phyloP scores from a whole-genome alignment of 2,113 vertebrate genomes.

The Oncorhynchus kisutch region DNA sequence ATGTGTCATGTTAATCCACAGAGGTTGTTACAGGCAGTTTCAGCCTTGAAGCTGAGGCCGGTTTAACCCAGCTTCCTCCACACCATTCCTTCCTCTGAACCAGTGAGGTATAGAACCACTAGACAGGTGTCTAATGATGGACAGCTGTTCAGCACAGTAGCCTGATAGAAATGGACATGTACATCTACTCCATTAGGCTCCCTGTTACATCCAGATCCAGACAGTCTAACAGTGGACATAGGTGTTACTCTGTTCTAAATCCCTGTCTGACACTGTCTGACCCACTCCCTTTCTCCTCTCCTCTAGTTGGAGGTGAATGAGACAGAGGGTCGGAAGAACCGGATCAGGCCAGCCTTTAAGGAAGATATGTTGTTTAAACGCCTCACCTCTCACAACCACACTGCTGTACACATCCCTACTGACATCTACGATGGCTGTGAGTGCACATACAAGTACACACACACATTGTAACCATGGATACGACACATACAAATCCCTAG shows the following conservation, averaged over 20 bases:
- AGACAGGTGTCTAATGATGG: too few species aligned
- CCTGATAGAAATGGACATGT: too few species aligned
- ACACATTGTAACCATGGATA: slow-evolving; percentile 49
- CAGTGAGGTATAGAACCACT: too few species aligned
- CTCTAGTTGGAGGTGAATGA: slow-evolving; percentile 87
- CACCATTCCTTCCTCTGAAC: too few species aligned
- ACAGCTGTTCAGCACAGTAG: too few species aligned
- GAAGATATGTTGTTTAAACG: slow-evolving; percentile 87
- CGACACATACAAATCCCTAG: slow-evolving; percentile 27
- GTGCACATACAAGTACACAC: slow-evolving; percentile 54
- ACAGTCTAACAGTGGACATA: too few species aligned
- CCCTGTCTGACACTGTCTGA: not conserved
- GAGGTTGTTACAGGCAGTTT: too few species aligned
- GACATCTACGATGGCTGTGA: slow-evolving; percentile 99
- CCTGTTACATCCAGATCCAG: too few species aligned
- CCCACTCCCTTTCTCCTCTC: not conserved
- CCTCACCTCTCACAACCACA: slow-evolving; percentile 88
- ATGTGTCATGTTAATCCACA: slow-evolving; percentile 12
- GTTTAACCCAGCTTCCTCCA: too few species aligned
- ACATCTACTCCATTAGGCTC: too few species aligned
- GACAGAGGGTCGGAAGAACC: slow-evolving; percentile 82
- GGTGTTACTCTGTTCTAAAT: too few species aligned
- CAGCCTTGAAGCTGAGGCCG: too few species aligned
- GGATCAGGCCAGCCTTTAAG: slow-evolving; percentile 90
- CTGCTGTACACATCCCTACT: slow-evolving; percentile 96